A percentile compares a stretch with the other conserved stretches of the same genome.
phyloP scores from a whole-genome alignment of 2,888 invertebrate species.

The Myopa tessellatipennis region DNA sequence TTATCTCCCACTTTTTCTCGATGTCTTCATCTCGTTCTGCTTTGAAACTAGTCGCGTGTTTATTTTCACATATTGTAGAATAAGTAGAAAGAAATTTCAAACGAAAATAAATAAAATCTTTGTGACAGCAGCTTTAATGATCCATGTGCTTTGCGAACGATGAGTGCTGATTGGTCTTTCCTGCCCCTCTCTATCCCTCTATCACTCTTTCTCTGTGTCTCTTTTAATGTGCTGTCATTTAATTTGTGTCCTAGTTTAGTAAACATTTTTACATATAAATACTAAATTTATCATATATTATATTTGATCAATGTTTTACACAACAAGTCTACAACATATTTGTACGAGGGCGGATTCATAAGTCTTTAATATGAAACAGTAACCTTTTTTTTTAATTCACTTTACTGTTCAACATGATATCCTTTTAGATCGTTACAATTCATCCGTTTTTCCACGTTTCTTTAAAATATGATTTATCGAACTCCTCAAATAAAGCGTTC shows the following conservation, averaged over 20 bases:
- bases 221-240: not conserved
- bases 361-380: too few species aligned
- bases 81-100: not conserved
- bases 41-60: conserved; percentile 26
- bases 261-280: not conserved
- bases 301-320: too few species aligned
- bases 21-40: not conserved
- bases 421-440: too few species aligned
- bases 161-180: too few species aligned
- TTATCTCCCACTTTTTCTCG: not conserved
- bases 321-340: too few species aligned
- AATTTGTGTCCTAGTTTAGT: not conserved
- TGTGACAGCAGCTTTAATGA: conserved; percentile 26
- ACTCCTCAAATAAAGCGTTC: too few species aligned
- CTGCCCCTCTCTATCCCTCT: not conserved
- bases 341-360: too few species aligned
- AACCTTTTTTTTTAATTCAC: too few species aligned
- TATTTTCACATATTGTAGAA: conserved; percentile 1
- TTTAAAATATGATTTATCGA: too few species aligned
- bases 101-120: not conserved
- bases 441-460: too few species aligned
- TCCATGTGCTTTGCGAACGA: not conserved
- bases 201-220: not conserved
- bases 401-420: too few species aligned
- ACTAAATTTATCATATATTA: not conserved